Percentiles rank a stretch among this genome's conserved stretches.
Conservation (phyloP, 2,797 vertebrate species). For the Petrocephalus schoutedeni region DNA sequence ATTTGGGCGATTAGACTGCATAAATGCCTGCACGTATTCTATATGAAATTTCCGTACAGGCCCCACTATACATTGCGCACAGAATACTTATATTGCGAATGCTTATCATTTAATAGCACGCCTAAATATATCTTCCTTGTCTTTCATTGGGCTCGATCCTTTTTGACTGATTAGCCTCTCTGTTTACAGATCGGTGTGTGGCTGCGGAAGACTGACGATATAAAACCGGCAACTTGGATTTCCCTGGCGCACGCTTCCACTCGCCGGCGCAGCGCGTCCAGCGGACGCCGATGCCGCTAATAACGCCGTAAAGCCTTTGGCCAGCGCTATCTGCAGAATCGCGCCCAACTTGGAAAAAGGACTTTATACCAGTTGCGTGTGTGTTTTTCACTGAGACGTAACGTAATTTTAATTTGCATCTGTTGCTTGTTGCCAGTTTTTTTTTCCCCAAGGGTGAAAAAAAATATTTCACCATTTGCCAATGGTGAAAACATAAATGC, state of each 20-base stretch:
- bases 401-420: neutral
- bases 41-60: neutral
- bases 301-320: neutral
- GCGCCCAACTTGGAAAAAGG: neutral
- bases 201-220: conserved; percentile 1
- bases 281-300: neutral
- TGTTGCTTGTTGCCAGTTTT: neutral
- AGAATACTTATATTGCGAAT: neutral
- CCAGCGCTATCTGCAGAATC: neutral
- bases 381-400: neutral
- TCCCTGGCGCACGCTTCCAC: neutral
- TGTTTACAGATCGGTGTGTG: conserved; percentile 14
- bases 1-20: neutral
- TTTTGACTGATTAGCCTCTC: neutral
- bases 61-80: neutral
- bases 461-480: neutral
- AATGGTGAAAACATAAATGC: neutral
- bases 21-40: neutral
- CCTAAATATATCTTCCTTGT: neutral
- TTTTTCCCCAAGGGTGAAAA: neutral
- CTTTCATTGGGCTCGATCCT: neutral
- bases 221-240: neutral
- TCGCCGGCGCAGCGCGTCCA: neutral
- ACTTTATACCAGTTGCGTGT: neutral
- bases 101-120: neutral